Percentiles rank a stretch among this genome's conserved stretches.
These are phyloP conservation scores for Morone chrysops DNA, from an alignment of 2,113 vertebrate species.

Conservation along the genomic window DNA sequence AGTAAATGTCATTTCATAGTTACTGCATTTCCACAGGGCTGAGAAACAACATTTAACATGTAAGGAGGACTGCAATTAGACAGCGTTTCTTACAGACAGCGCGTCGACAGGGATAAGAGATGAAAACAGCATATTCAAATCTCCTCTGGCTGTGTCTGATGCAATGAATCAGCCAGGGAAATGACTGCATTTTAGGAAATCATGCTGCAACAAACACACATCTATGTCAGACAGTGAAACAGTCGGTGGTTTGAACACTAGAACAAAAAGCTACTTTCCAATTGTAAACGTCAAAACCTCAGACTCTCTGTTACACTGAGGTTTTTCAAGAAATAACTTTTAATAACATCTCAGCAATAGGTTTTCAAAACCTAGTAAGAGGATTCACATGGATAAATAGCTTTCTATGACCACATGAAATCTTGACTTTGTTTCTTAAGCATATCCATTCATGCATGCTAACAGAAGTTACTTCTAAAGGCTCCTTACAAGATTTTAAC, in stretches of 20 bases:
- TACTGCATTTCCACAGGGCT: conserved; percentile 73
- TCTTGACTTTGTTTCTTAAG: neutral
- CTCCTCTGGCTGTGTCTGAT: conserved; percentile 52
- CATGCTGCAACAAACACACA: conserved; percentile 8
- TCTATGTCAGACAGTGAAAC: conserved; percentile 24
- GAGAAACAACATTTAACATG: conserved; percentile 71
- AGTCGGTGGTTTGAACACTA: neutral
- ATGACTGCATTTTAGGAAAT: conserved; percentile 57
- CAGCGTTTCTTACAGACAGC: conserved; percentile 62
- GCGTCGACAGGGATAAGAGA: conserved; percentile 60
- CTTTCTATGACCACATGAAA: neutral
- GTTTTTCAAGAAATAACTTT: conserved; percentile 9
- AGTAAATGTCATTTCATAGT: conserved; percentile 83
- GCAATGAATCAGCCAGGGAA: conserved; percentile 48
- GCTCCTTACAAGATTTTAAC: neutral
- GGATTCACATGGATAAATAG: neutral
- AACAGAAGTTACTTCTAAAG: neutral
- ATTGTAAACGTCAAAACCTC: conserved; percentile 2
- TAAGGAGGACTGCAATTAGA: conserved; percentile 75
- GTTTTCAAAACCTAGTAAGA: neutral
- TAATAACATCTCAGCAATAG: neutral
- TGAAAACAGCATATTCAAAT: conserved; percentile 47
- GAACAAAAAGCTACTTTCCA: conserved; percentile 21
- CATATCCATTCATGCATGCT: neutral
- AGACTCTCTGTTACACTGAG: neutral